Evolutionary conservation across 2,113 vertebrate species (phyloP).

Genomic region (Aix galericulata): DNA sequence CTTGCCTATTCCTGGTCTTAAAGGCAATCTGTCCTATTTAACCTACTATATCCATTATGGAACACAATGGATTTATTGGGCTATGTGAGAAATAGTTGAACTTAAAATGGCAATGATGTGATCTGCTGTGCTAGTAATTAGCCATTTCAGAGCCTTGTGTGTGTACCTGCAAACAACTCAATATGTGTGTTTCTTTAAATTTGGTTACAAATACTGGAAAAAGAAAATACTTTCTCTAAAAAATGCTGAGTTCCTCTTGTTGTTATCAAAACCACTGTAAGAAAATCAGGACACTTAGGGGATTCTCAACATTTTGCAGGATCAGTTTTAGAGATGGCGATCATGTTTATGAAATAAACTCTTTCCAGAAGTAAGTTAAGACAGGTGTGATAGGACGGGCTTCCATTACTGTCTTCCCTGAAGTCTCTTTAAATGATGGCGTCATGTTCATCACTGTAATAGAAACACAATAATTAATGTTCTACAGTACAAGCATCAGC

Average conservation of each 20-base stretch:
- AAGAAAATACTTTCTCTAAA: neutral
- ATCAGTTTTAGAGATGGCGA: neutral
- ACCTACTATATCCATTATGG: neutral
- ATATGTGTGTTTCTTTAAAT: neutral
- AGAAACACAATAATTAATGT: constrained; percentile 33
- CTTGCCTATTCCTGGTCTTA: neutral
- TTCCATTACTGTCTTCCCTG: neutral
- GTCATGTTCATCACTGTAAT: constrained; percentile 81
- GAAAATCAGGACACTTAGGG: neutral
- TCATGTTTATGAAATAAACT: constrained; percentile 21
- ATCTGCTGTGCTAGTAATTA: neutral
- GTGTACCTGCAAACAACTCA: neutral
- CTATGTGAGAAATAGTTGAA: neutral
- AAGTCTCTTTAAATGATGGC: constrained; percentile 79
- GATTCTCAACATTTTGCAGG: neutral
- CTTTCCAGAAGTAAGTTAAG: constrained; percentile 9
- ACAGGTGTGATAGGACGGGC: neutral
- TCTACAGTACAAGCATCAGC: neutral
- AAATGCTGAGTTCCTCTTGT: neutral
- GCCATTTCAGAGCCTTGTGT: neutral
- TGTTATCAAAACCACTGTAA: neutral
- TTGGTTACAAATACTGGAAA: neutral
- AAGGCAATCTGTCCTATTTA: neutral
- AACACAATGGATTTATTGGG: neutral
- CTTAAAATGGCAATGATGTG: neutral